Conservation (phyloP, 2,888 invertebrate genomes). For the Euspilapteryx auroguttella region DNA sequence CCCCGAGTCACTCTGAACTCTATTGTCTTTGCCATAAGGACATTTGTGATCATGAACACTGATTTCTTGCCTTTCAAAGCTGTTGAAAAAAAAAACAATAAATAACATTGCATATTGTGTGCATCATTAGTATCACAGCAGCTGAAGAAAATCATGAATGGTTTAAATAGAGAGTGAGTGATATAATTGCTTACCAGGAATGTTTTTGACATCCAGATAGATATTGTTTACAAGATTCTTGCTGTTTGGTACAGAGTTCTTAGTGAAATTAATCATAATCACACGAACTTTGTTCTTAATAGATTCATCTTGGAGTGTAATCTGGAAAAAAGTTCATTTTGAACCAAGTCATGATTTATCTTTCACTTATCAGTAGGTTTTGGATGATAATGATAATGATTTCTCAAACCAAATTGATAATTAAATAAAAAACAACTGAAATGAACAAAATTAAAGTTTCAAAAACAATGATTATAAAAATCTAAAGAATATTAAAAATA, state of each 20-base stretch:
- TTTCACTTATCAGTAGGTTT: too few relatives aligned
- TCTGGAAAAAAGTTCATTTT: conserved; percentile 22
- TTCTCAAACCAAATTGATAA: too few relatives aligned
- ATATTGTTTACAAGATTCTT: conserved; percentile 40
- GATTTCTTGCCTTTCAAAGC: conserved; percentile 48
- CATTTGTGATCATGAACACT: conserved; percentile 50
- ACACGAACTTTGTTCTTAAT: conserved; percentile 55
- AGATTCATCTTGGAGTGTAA: conserved; percentile 50
- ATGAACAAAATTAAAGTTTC: too few relatives aligned
- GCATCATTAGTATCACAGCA: too few relatives aligned
- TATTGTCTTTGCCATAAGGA: conserved; percentile 52
- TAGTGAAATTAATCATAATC: conserved; percentile 45
- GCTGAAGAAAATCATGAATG: too few relatives aligned
- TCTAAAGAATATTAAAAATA: too few relatives aligned
- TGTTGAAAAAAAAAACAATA: conserved; percentile 19
- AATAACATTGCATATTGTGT: too few relatives aligned
- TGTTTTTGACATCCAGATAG: conserved; percentile 39
- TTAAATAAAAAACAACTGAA: too few relatives aligned
- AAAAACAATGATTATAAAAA: too few relatives aligned
- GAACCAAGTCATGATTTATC: too few relatives aligned
- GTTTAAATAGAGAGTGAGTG: too few relatives aligned
- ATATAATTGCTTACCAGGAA: conserved; percentile 25
- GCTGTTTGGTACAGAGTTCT: conserved; percentile 23
- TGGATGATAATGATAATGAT: too few relatives aligned
- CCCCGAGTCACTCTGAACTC: conserved; percentile 49